phyloP scores from a whole-genome alignment of 2,888 invertebrate species.

The Heliconius ismenius region DNA sequence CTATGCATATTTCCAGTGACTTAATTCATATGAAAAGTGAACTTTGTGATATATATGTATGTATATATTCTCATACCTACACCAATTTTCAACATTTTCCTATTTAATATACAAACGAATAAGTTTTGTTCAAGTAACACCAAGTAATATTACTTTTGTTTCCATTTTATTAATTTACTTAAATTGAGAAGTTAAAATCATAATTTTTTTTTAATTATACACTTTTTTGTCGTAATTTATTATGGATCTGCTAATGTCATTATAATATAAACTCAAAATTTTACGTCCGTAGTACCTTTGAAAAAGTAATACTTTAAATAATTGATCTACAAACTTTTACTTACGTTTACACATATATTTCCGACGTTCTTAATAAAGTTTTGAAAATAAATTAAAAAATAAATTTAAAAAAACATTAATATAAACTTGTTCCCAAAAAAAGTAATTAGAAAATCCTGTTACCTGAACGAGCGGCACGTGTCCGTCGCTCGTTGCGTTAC shows the following conservation, averaged over 20 bases:
- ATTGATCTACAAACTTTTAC: not conserved
- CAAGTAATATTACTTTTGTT: not conserved
- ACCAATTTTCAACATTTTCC: slow-evolving; percentile 13
- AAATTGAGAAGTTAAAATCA: not conserved
- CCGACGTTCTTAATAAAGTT: not conserved
- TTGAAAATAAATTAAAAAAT: not conserved
- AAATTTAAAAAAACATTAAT: not conserved
- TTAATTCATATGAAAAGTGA: slow-evolving; percentile 40
- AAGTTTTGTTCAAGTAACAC: not conserved
- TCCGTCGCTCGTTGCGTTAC: slow-evolving; percentile 80
- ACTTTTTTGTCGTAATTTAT: not conserved
- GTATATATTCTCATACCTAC: slow-evolving; percentile 26
- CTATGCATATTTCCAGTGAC: slow-evolving; percentile 39
- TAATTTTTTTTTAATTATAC: not conserved
- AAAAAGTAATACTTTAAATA: not conserved
- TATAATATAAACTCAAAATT: slow-evolving; percentile 2
- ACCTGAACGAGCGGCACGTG: slow-evolving; percentile 77
- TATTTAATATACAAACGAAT: slow-evolving; percentile 1
- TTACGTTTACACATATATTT: slow-evolving; percentile 11
- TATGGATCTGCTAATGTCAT: not conserved
- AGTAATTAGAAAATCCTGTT: slow-evolving; percentile 64
- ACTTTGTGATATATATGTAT: slow-evolving; percentile 39
- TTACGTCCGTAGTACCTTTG: slow-evolving; percentile 16
- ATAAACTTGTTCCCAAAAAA: slow-evolving; percentile 21
- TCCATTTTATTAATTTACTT: not conserved